Base-by-base conservation (phyloP, 2,888 invertebrate genomes). In the Ceriagrion tenellum region DNA sequence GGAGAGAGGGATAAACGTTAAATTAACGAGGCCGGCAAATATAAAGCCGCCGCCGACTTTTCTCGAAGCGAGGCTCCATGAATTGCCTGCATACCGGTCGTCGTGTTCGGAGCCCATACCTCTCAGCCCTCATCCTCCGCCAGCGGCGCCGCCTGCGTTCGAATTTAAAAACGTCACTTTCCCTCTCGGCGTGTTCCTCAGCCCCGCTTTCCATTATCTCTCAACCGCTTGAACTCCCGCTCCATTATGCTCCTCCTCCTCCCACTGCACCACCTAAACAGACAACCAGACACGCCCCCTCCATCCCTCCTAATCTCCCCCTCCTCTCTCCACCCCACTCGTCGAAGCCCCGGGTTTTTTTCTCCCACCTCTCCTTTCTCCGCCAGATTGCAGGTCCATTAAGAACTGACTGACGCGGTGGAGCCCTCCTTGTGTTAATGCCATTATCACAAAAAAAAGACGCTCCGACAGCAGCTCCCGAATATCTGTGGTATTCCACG, bases 311-410 rank as follows among this genome's bases (percentile, higher is more conserved):
- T 81, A 81, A 81, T 81, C 35, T 81, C 35, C 35, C 81, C 30
- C 16, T n/a, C n/a, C n/a, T n/a, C n/a, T 30, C 35, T 35, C 81
- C 35, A 81, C 16, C 81, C 81, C 35, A 23, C 12, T n/a, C n/a
- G 35, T 18, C 35, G 81, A 81, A 23, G 30, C 13, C 26, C 16
- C 3, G 35, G n/a, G 8, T 69, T 35, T 81, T 81, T 81, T 35
- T 81, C 16, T 13, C 81, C 35, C n/a, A n/a, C 30, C 12, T 35
- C 20, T 16, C n/a, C 81, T 81, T 35, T 8, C 81, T 81, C 81
- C 35, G n/a, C 81, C 81, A 81, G 81, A 81, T 35, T 81, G 16
- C 35, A 81, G 81, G 81, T 81, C 81, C 81, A 81, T 81, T 81
- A 81, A 81, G 35, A 81, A 81, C 81, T 81, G 81, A 81, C 81